Evolutionary conservation across 2,797 vertebrate genomes (phyloP).

Genomic region (Nannoperca obscura): DNA sequence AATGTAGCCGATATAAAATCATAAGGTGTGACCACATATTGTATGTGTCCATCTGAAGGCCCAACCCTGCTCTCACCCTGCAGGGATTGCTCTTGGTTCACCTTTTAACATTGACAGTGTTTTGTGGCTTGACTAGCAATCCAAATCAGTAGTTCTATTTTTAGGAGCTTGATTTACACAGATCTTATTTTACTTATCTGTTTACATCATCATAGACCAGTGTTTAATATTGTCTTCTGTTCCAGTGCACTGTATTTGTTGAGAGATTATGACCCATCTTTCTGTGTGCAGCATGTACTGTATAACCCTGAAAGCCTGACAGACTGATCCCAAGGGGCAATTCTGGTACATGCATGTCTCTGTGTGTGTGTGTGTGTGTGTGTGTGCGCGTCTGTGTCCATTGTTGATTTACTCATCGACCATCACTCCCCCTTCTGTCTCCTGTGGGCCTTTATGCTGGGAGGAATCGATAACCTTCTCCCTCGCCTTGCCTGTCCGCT

Average conservation of each 20-base stretch:
- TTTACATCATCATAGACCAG: constrained; percentile 31
- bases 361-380: constrained; percentile 25
- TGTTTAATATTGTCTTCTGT: constrained; percentile 55
- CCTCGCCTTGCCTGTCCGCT: constrained; percentile 32
- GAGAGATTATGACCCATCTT: constrained; percentile 45
- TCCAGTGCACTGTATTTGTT: constrained; percentile 42
- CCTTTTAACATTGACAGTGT: constrained; percentile 26
- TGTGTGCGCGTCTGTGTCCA: constrained; percentile 29
- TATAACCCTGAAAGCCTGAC: constrained; percentile 57
- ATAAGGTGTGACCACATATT: neutral
- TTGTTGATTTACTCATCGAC: constrained; percentile 75
- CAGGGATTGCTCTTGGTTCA: constrained; percentile 14
- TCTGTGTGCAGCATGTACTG: constrained; percentile 44
- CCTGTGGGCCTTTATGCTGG: constrained; percentile 66
- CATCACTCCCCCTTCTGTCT: constrained; percentile 60
- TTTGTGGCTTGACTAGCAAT: constrained; percentile 28
- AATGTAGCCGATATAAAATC: neutral
- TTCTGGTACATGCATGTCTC: constrained; percentile 50
- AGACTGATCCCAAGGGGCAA: constrained; percentile 53
- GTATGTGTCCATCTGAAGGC: neutral
- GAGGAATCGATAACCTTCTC: constrained; percentile 75
- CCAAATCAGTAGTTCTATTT: constrained; percentile 43
- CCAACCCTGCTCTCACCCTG: neutral
- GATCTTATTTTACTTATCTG: constrained; percentile 57
- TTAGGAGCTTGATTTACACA: constrained; percentile 46